A percentile compares a stretch with the other conserved stretches of the same genome.
These are phyloP conservation scores for Calephelis perditalis DNA, from an alignment of 2,888 invertebrate genomes.

Conservation along the genomic window DNA sequence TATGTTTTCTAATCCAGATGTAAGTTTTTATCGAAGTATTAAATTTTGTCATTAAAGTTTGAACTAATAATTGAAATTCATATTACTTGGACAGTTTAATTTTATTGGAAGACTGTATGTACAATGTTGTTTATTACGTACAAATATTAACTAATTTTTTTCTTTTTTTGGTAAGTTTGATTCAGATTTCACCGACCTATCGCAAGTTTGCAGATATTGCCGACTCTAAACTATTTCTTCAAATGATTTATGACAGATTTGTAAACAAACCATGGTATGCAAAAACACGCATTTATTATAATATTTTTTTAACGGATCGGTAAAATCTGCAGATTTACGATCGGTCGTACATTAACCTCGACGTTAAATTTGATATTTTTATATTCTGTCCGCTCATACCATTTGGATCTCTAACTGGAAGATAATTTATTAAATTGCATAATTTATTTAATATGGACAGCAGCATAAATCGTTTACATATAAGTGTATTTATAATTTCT, in stretches of 20 bases:
- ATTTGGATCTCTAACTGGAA: constrained; percentile 23
- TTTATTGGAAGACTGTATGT: constrained; percentile 5
- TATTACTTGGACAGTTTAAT: background rate
- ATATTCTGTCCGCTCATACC: constrained; percentile 13
- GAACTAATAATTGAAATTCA: background rate
- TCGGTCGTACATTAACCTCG: too few species aligned
- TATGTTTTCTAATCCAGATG: background rate
- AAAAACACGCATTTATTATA: too few species aligned
- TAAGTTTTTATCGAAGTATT: background rate
- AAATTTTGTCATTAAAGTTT: background rate
- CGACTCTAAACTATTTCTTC: too few species aligned
- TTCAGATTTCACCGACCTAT: too few species aligned
- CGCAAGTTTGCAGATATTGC: too few species aligned
- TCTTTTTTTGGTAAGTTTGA: background rate
- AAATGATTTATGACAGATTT: too few species aligned
- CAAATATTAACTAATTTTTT: constrained; percentile 13
- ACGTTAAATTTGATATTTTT: constrained; percentile 18
- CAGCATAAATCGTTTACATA: constrained; percentile 54
- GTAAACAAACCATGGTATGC: too few species aligned
- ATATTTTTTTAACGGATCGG: too few species aligned
- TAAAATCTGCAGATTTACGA: too few species aligned
- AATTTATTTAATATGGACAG: constrained; percentile 61
- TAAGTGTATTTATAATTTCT: constrained; percentile 72
- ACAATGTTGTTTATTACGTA: constrained; percentile 11
- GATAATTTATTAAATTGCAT: constrained; percentile 48